Conservation (phyloP, 2,113 vertebrate species). For the Syngnathus floridae region DNA sequence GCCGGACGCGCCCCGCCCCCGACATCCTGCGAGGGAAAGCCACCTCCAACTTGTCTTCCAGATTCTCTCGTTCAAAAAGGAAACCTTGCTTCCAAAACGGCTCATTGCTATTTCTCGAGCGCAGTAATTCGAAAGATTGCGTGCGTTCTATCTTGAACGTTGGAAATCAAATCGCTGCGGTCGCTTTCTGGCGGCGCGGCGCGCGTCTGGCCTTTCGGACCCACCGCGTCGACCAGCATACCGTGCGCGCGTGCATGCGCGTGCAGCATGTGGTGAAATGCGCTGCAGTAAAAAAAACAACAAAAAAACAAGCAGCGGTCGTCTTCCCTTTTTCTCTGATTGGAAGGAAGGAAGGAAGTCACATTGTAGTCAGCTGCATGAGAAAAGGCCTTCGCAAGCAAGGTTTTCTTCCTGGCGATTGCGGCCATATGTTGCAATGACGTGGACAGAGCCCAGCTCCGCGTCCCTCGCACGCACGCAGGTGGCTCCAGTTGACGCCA, state of each 20-base stretch:
- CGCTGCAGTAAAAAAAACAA: neutral
- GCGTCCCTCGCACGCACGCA: too few relatives aligned
- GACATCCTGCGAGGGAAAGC: neutral
- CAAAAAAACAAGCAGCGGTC: neutral
- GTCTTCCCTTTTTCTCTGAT: neutral
- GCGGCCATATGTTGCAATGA: neutral
- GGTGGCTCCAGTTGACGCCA: too few relatives aligned
- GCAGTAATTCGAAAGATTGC: too few relatives aligned
- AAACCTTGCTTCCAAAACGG: neutral
- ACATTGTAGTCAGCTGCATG: neutral
- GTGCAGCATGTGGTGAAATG: constrained; percentile 1
- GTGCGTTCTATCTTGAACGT: too few relatives aligned
- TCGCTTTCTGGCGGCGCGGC: too few relatives aligned
- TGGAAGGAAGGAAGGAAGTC: neutral
- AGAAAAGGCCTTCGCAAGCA: neutral
- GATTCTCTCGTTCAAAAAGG: neutral
- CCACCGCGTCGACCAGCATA: too few relatives aligned
- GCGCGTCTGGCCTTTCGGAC: too few relatives aligned
- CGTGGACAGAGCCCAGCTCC: neutral
- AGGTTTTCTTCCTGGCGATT: neutral
- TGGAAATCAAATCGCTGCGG: too few relatives aligned
- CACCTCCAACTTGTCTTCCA: neutral
- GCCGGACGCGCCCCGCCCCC: neutral
- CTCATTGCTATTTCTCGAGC: too few relatives aligned
- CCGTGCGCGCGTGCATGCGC: neutral